Conservation (phyloP, 1,140 invertebrate genomes). For the Zaprionus tsacasi region DNA sequence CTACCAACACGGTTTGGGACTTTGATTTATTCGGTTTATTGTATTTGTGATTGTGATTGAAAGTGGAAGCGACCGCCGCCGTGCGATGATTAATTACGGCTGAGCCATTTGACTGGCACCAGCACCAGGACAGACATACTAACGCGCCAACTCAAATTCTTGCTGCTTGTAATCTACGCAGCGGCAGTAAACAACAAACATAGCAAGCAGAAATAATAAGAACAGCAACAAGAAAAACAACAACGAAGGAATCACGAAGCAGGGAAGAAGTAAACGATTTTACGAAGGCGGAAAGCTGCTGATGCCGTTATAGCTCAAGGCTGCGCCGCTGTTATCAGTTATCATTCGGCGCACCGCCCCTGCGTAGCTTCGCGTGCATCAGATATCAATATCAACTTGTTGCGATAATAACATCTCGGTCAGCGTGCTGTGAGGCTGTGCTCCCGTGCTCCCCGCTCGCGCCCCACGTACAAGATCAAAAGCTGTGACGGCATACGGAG, state of each 20-base stretch:
- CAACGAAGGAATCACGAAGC: constrained; percentile 1
- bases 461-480: constrained; percentile 12
- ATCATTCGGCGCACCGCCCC: constrained; percentile 25
- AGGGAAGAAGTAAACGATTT: constrained; percentile 31
- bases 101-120: constrained; percentile 26
- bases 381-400: constrained; percentile 58
- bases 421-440: constrained; percentile 22
- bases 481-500: constrained; percentile 13
- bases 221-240: constrained; percentile 2
- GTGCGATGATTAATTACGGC: constrained; percentile 35
- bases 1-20: constrained; percentile 23
- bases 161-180: constrained; percentile 40
- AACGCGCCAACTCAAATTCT: constrained; percentile 41
- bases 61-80: constrained; percentile 24
- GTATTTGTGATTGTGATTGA: constrained; percentile 51
- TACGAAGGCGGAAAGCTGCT: constrained; percentile 15
- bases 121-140: not conserved
- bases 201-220: constrained; percentile 11
- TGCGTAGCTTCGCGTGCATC: constrained; percentile 10
- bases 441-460: not conserved
- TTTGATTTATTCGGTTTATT: constrained; percentile 51
- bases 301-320: constrained; percentile 23
- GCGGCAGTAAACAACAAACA: constrained; percentile 7
- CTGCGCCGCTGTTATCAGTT: constrained; percentile 49
- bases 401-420: constrained; percentile 36